Base-by-base conservation (phyloP, 2,888 invertebrate species). In the Barypeithes pellucidus region DNA sequence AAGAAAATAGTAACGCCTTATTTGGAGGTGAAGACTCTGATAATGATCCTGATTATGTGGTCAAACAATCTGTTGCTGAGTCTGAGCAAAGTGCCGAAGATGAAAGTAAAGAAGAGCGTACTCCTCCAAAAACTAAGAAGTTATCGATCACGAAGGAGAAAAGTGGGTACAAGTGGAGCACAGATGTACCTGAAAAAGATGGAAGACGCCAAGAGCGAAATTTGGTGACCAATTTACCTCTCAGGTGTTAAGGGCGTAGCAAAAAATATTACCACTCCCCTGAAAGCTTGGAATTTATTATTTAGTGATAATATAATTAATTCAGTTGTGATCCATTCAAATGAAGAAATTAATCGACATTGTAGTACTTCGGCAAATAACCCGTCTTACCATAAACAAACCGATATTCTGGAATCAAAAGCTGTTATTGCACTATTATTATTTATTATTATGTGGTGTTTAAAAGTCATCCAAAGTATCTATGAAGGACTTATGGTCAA, bases 401-500 rank as follows among this genome's bases (percentile, higher is more conserved):
- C 60, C 16, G 9, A 39, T 60, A 39, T 16, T 11, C 12, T 33
- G 2, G 39, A 60, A 60, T 18, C 41, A 41, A 36, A 60, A 60
- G 39, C 60, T 20, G 16, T 47, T 22, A 41, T 68, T 9, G 47
- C 20, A 22, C 62, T 70, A n/a, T n/a, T n/a, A n/a, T n/a, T n/a
- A n/a, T 12, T 20, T 63, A 33, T 63, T 52, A 29, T 14, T 63
- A 29, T 50, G 22, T 41, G 70, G 71, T 5, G 45, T 45, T 11
- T n/a, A 33, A 18, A 36, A 39, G 5, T 57, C 33, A 54, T n/a
- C 45, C n/a, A 39, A 69, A 69, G 22, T 63, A 22, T 57, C 72
- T 33, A 57, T 67, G 24, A 22, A 72, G 22, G 67, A 69, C 39
- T 39, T 74, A 20, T 78, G 71, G 77, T 72, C 24, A n/a, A 50